Evolutionary conservation across 2,797 vertebrate genomes (phyloP).

Genomic region (Neomorphus geoffroyi): DNA sequence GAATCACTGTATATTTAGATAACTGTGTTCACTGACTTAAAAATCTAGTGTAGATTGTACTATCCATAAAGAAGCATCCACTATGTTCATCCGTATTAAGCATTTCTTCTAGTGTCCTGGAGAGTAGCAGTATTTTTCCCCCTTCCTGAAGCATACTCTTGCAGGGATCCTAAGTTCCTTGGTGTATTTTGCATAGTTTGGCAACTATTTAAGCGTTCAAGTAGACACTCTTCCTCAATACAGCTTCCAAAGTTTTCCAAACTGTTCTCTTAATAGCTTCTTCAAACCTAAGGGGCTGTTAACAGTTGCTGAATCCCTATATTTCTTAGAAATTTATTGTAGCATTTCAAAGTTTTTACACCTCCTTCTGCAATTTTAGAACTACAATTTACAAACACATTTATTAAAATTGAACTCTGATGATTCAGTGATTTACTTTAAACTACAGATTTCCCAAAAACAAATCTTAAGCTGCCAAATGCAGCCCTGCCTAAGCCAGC

Average conservation of each 20-base stretch:
- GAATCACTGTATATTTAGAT: neutral
- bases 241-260: neutral
- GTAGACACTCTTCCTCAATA: neutral
- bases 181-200: neutral
- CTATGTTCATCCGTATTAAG: neutral
- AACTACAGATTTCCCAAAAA: constrained; percentile 24
- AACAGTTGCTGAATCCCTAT: neutral
- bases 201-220: neutral
- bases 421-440: neutral
- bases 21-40: neutral
- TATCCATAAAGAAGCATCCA: neutral
- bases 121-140: neutral
- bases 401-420: neutral
- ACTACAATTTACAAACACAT: neutral
- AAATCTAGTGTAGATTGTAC: neutral
- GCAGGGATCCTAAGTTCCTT: neutral
- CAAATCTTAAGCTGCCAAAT: constrained; percentile 3
- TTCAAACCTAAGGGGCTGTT: neutral
- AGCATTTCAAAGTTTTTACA: neutral
- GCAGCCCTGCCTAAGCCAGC: neutral
- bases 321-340: neutral
- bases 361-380: neutral
- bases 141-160: neutral
- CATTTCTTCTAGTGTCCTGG: neutral
- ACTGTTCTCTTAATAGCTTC: neutral